Base-by-base conservation (phyloP, 2,888 invertebrate species). In the Caenorhabditis doughertyi region DNA sequence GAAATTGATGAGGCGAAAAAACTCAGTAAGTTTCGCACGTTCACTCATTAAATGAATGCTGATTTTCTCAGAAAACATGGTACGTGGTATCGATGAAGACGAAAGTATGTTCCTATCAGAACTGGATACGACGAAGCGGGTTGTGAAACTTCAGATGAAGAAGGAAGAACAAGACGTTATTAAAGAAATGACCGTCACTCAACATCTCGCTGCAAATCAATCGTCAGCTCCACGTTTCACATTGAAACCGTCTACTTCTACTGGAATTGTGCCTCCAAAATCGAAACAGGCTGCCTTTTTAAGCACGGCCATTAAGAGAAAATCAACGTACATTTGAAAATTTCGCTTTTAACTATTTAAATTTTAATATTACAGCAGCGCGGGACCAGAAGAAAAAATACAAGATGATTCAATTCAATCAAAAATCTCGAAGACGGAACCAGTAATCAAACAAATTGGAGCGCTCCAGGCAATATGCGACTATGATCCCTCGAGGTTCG, bases 1-100 rank as follows among this genome's bases (percentile, higher is more conserved):
- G 98, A 98, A 93, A 96, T 95, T 93, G 97, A 98, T 92, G 98
- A 98, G 92, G 95, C 97, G 3, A 96, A 96, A 91, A 96, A 96
- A 93, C 94, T 98, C n/a, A 97, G 97, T 97, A 93, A 94, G 95
- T 93, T 58, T 8, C 11, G 21, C 0, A 27, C 4, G 3, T 3
- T 29, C 29, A 4, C 23, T 16, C 13, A 23, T 42, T 60, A 13
- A 49, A 35, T 5, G 9, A 35, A 35, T 21, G 23, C 4, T n/a
- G 8, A 27, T 23, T 0, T 73, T 87, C 91, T 25, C 88, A 94
- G 94, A 94, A 89, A 94, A 94, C 90, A 93, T 94, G 92, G 94
- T 94, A 3, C 93, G 96, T 92, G 97, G 97, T 0, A 93, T 98
- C 60, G 97, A 98, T 92, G 97, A 97, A 92, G 98, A 98, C 92